These are phyloP conservation scores for Epinotia ramella DNA, from an alignment of 2,888 invertebrate genomes.

Conservation along the genomic window DNA sequence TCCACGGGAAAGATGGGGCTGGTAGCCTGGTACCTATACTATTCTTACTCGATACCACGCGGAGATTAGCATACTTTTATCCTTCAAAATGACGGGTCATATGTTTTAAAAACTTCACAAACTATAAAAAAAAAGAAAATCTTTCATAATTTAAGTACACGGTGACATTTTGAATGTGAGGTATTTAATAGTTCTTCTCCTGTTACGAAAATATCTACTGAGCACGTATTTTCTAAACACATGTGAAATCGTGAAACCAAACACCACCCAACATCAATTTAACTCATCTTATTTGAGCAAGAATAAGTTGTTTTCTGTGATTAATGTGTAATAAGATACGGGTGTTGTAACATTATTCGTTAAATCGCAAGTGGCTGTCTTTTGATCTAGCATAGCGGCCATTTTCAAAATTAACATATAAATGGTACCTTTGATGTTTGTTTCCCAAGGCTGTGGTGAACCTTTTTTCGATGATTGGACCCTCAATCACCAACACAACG, in stretches of 20 bases:
- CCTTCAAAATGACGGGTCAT: too few species aligned
- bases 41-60: too few species aligned
- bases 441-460: constrained; percentile 9
- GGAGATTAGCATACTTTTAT: too few species aligned
- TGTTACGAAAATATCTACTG: neutral
- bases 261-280: constrained; percentile 14
- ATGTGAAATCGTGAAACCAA: constrained; percentile 12
- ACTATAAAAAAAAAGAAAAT: too few species aligned
- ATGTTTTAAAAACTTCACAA: too few species aligned
- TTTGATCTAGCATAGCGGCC: constrained; percentile 19
- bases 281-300: neutral
- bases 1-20: too few species aligned
- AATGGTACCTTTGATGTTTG: constrained; percentile 23
- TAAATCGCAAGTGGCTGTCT: constrained; percentile 28
- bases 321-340: constrained; percentile 13
- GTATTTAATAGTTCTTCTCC: too few species aligned
- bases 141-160: too few species aligned
- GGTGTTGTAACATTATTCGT: constrained; percentile 19
- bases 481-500: constrained; percentile 18
- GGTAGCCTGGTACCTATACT: too few species aligned
- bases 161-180: too few species aligned
- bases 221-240: constrained; percentile 1
- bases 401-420: constrained; percentile 40
- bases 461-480: constrained; percentile 24
- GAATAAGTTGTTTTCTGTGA: neutral